Percentiles rank a stretch among this genome's conserved stretches.
phyloP scores from a whole-genome alignment of 2,113 vertebrate genomes.

The Aix galericulata region DNA sequence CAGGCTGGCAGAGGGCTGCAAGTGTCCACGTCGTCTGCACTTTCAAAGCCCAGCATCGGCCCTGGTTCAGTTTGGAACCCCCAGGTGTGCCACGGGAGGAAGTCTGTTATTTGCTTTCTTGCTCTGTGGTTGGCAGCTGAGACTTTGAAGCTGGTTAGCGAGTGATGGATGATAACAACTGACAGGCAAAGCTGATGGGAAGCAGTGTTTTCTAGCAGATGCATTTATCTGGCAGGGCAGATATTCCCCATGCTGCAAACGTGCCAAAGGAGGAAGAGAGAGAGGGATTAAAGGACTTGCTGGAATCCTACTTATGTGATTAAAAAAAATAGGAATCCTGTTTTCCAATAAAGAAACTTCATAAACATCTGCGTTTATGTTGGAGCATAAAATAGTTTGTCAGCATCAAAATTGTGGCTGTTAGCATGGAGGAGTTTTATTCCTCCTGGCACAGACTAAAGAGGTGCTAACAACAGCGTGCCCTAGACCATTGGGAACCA shows the following conservation, averaged over 20 bases:
- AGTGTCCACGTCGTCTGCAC: not conserved
- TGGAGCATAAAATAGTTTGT: conserved; percentile 33
- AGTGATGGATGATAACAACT: conserved; percentile 33
- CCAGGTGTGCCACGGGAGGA: not conserved
- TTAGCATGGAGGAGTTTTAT: conserved; percentile 56
- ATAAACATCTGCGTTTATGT: conserved; percentile 54
- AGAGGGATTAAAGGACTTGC: conserved; percentile 12
- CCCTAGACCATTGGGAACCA: not conserved
- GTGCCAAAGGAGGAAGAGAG: conserved; percentile 16
- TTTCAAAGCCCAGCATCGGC: not conserved
- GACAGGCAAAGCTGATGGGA: conserved; percentile 37
- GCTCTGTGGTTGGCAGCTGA: conserved; percentile 23
- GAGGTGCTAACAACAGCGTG: not conserved
- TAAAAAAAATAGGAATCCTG: conserved; percentile 55
- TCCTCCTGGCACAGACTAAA: conserved; percentile 53
- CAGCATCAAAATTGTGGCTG: conserved; percentile 61
- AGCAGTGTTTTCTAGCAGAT: conserved; percentile 18
- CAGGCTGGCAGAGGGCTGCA: not conserved
- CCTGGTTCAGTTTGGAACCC: not conserved
- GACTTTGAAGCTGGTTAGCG: conserved; percentile 34
- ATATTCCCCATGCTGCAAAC: not conserved
- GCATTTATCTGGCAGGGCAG: conserved; percentile 30
- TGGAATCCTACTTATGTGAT: conserved; percentile 63
- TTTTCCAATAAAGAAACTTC: conserved; percentile 59
- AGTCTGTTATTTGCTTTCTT: conserved; percentile 3